phyloP scores from a whole-genome alignment of 2,113 vertebrate genomes.

The Isurus oxyrinchus region DNA sequence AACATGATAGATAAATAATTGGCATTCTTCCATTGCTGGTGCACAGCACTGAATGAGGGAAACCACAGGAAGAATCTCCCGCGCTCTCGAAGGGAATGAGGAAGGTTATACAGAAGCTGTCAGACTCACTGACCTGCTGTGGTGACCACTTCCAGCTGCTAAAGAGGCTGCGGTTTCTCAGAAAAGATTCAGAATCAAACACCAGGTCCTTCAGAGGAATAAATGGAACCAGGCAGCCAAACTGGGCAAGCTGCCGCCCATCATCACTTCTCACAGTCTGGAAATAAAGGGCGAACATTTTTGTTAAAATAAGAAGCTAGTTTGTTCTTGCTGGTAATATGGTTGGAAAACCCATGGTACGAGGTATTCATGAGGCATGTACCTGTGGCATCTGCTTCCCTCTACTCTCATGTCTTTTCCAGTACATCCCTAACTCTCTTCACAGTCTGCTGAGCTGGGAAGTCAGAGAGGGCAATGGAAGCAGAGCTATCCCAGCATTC shows the following conservation, averaged over 20 bases:
- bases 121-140: slow-evolving; percentile 64
- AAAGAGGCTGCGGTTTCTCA: slow-evolving; percentile 53
- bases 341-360: background rate
- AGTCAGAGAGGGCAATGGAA: background rate
- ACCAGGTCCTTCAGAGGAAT: slow-evolving; percentile 68
- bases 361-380: background rate
- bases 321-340: background rate
- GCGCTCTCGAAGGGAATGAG: slow-evolving; percentile 34
- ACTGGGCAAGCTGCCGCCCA: slow-evolving; percentile 49
- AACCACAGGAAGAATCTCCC: background rate
- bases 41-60: background rate
- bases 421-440: background rate
- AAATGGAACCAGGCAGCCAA: slow-evolving; percentile 66
- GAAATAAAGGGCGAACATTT: background rate
- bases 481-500: background rate
- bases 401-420: background rate
- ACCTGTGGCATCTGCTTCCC: too few species aligned
- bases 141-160: slow-evolving; percentile 63
- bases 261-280: slow-evolving; percentile 49
- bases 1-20: background rate
- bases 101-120: slow-evolving; percentile 42
- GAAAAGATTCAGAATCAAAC: slow-evolving; percentile 50
- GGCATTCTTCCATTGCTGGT: background rate
- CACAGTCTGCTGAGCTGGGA: background rate
- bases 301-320: background rate